These are phyloP conservation scores for Zaprionus obscuricornis DNA, from an alignment of 2,888 invertebrate genomes.

Conservation along the genomic window DNA sequence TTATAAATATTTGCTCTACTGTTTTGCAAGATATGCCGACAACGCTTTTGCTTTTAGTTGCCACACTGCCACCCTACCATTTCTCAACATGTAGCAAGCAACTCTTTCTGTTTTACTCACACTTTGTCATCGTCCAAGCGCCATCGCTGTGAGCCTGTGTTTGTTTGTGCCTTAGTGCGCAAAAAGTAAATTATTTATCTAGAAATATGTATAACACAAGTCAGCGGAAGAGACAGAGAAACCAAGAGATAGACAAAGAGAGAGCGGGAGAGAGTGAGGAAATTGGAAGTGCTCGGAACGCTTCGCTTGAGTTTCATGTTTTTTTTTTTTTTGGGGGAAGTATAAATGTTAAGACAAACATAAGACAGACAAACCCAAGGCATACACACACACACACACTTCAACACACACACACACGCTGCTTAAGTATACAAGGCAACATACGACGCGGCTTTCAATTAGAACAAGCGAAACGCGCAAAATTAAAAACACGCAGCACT, in stretches of 20 bases:
- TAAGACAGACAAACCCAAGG: conserved; percentile 51
- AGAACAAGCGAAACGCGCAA: conserved; percentile 80
- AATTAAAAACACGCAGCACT: conserved; percentile 72
- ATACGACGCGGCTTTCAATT: conserved; percentile 74
- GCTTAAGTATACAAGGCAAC: conserved; percentile 48
- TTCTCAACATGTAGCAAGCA: background rate
- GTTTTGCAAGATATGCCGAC: conserved; percentile 68
- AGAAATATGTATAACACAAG: conserved; percentile 53
- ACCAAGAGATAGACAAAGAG: background rate
- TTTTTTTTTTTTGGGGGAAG: conserved; percentile 9
- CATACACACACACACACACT: background rate
- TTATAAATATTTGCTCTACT: conserved; percentile 68
- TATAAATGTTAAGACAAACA: conserved; percentile 77
- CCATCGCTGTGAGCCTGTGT: conserved; percentile 28
- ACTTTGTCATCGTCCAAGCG: conserved; percentile 1
- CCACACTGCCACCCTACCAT: background rate
- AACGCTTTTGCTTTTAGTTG: conserved; percentile 60
- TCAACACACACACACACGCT: conserved; percentile 12
- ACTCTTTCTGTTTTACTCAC: conserved; percentile 4
- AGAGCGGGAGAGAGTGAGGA: conserved; percentile 25
- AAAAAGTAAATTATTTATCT: conserved; percentile 80
- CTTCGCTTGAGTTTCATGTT: background rate
- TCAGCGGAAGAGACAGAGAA: conserved; percentile 9
- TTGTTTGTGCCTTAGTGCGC: conserved; percentile 77
- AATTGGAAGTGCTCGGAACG: conserved; percentile 62